Percentiles rank a stretch among this genome's conserved stretches.
phyloP scores from a whole-genome alignment of 2,113 vertebrate species.

The Pluvialis apricaria region DNA sequence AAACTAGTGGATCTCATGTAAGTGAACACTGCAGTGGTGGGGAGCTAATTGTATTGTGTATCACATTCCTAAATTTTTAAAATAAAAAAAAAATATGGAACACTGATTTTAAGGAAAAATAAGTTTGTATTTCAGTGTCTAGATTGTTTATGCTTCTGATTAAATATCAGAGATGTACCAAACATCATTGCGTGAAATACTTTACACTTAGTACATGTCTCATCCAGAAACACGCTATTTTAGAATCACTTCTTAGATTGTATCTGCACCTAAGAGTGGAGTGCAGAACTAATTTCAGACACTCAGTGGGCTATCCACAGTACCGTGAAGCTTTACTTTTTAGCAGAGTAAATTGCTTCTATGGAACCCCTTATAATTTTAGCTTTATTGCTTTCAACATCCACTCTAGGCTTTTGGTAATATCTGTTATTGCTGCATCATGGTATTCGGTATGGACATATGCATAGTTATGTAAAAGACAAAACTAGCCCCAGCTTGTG shows the following conservation, averaged over 20 bases:
- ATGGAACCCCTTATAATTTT: not conserved
- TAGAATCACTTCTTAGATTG: not conserved
- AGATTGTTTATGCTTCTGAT: not conserved
- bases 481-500: not conserved
- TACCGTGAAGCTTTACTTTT: not conserved
- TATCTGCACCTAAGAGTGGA: not conserved
- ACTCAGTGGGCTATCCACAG: not conserved
- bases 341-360: not conserved
- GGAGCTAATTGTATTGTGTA: conserved; percentile 53
- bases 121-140: conserved; percentile 26
- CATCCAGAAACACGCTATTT: not conserved
- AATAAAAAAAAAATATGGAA: conserved; percentile 32
- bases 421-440: not conserved
- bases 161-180: not conserved
- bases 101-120: conserved; percentile 41
- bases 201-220: not conserved
- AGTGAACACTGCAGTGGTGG: conserved; percentile 37
- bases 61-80: conserved; percentile 62
- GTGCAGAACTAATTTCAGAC: not conserved
- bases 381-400: not conserved
- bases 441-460: not conserved
- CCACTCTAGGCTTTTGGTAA: not conserved
- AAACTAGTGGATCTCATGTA: conserved; percentile 35
- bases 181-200: not conserved
- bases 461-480: not conserved